These are phyloP conservation scores for Toxonevra muliebris DNA, from an alignment of 2,888 invertebrate species.

Conservation along the genomic window DNA sequence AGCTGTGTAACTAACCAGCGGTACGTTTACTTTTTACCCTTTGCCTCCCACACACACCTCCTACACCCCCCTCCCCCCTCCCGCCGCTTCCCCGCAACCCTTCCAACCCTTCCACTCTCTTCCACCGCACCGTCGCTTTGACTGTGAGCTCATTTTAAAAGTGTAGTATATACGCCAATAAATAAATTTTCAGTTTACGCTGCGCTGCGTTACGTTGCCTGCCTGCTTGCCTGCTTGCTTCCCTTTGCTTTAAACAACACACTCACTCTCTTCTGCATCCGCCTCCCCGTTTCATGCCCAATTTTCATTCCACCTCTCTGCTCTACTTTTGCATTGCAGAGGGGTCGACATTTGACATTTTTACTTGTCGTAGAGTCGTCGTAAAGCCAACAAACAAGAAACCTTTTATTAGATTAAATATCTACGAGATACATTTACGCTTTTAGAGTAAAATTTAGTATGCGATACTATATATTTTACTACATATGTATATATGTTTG, in stretches of 20 bases:
- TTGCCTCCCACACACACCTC: too few relatives aligned
- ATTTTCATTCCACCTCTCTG: background rate
- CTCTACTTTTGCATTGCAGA: background rate
- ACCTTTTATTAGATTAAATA: constrained; percentile 46
- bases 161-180: background rate
- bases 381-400: constrained; percentile 36
- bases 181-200: background rate
- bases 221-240: background rate
- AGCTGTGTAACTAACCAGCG: background rate
- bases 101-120: too few relatives aligned
- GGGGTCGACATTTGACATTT: constrained; percentile 28
- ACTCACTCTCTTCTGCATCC: background rate
- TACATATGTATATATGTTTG: background rate
- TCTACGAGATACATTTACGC: constrained; percentile 41
- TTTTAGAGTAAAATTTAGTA: constrained; percentile 27
- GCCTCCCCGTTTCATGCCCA: background rate
- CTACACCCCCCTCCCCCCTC: too few relatives aligned
- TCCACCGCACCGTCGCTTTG: too few relatives aligned
- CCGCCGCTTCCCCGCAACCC: too few relatives aligned
- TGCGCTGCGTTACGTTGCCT: background rate
- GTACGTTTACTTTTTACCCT: too few relatives aligned
- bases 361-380: too few relatives aligned
- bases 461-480: too few relatives aligned
- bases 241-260: background rate
- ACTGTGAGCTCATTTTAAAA: too few relatives aligned